These are phyloP conservation scores for Drosophila aldrichi DNA, from an alignment of 2,888 invertebrate species.

Conservation along the genomic window DNA sequence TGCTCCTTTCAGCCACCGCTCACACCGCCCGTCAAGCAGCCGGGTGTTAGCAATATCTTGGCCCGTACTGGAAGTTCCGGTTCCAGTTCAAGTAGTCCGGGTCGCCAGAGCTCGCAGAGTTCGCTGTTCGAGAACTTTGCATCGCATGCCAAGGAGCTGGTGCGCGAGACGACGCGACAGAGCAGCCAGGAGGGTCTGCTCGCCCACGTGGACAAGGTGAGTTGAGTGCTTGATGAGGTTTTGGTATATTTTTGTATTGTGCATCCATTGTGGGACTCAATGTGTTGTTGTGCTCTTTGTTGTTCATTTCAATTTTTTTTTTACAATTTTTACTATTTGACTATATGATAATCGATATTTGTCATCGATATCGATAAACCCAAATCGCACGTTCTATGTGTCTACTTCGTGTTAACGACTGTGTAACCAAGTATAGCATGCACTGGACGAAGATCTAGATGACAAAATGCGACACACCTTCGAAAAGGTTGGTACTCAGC, in stretches of 20 bases:
- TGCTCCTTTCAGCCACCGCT: conserved; percentile 61
- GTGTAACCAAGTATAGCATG: conserved; percentile 72
- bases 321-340: background rate
- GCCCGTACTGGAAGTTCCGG: conserved; percentile 89
- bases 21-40: conserved; percentile 76
- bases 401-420: conserved; percentile 52
- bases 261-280: conserved; percentile 48
- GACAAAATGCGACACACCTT: conserved; percentile 90
- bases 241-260: conserved; percentile 7
- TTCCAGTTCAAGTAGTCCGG: conserved; percentile 86
- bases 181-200: conserved; percentile 95
- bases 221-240: conserved; percentile 24
- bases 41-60: conserved; percentile 86
- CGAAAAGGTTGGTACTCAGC: conserved; percentile 89
- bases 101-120: conserved; percentile 92
- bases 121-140: conserved; percentile 95
- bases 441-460: conserved; percentile 82
- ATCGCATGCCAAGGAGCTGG: conserved; percentile 94
- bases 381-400: conserved; percentile 55
- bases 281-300: conserved; percentile 72
- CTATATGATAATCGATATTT: conserved; percentile 2
- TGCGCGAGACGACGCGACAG: conserved; percentile 94
- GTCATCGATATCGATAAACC: conserved; percentile 15
- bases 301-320: conserved; percentile 12
- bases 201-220: conserved; percentile 96